Evolutionary conservation across 35 echinoderm and acorn worm genomes (phyloP).

Genomic region (Ptychodera flava): DNA sequence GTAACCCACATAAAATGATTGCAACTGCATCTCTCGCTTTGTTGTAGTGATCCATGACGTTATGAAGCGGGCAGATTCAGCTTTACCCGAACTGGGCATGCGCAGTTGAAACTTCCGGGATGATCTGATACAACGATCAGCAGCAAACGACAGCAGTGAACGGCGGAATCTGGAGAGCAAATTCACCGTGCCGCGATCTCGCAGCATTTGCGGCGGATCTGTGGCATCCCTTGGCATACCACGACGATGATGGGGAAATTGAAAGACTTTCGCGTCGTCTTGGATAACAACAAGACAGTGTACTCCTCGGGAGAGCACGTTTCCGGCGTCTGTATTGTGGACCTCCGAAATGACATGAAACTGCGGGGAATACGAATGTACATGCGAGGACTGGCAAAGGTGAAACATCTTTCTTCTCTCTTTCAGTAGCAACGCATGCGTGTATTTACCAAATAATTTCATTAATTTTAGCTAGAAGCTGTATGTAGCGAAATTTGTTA

Average conservation of each 20-base stretch:
- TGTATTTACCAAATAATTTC: no score
- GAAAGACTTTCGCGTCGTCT: constrained; percentile 83
- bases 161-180: background rate
- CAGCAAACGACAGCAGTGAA: background rate
- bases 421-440: no score
- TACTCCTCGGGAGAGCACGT: constrained; percentile 84
- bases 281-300: constrained; percentile 90
- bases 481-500: no score
- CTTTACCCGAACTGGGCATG: background rate
- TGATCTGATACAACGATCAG: background rate
- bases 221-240: background rate
- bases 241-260: constrained; percentile 57
- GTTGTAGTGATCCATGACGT: no score
- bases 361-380: constrained; percentile 90
- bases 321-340: constrained; percentile 71
- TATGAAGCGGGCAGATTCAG: no score
- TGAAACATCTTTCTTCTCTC: background rate
- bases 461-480: no score
- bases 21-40: no score
- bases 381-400: constrained; percentile 89
- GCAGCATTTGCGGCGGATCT: background rate
- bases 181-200: background rate
- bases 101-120: background rate
- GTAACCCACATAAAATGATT: no score
- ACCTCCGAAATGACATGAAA: constrained; percentile 85